These are phyloP conservation scores for Standfussiana lucernea DNA, from an alignment of 2,888 invertebrate genomes.

Conservation along the genomic window DNA sequence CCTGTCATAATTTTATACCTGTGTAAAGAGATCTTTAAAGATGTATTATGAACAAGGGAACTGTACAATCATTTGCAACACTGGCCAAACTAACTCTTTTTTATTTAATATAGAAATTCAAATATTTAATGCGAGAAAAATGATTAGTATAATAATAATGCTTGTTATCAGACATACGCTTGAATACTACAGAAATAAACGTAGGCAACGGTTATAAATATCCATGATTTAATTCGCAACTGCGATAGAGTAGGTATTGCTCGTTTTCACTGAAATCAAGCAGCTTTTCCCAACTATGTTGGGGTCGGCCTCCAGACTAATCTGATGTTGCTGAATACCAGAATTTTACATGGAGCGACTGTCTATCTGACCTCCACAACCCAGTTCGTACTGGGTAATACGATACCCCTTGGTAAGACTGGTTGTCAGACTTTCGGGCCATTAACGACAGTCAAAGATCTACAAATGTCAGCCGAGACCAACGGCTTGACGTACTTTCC, in stretches of 20 bases:
- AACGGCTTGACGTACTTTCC: no score
- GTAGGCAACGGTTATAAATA: conserved; percentile 8
- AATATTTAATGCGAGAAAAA: not conserved
- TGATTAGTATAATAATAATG: conserved; percentile 10
- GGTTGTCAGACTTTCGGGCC: no score
- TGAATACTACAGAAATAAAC: not conserved
- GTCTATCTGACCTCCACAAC: no score
- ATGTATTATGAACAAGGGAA: not conserved
- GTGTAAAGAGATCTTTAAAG: not conserved
- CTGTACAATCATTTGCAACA: not conserved
- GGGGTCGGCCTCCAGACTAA: no score
- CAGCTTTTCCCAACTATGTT: no score
- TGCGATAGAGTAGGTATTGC: not conserved
- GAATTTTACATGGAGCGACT: no score
- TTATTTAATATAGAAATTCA: not conserved
- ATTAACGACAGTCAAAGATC: no score
- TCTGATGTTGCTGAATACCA: no score
- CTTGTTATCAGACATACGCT: not conserved
- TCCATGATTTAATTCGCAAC: not conserved
- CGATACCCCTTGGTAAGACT: no score
- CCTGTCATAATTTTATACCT: no score
- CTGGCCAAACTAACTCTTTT: not conserved
- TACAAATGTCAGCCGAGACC: no score
- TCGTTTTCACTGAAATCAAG: not conserved
- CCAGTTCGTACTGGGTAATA: no score